These are phyloP conservation scores for Cygnus atratus DNA, from an alignment of 2,113 vertebrate species.

Conservation along the genomic window DNA sequence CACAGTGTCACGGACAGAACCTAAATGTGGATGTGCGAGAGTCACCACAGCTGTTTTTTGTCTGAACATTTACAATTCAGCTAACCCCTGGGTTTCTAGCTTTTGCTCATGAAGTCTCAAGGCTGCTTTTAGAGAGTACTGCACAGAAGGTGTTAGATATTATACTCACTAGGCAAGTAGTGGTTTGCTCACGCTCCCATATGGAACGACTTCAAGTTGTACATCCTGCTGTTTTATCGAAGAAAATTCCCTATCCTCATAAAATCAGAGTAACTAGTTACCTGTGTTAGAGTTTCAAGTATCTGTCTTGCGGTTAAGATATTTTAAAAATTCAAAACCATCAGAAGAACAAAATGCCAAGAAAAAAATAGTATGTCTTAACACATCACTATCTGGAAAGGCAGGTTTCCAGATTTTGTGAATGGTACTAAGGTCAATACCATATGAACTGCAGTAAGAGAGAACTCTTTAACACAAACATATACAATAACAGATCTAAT, in stretches of 20 bases:
- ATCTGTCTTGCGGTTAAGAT: background rate
- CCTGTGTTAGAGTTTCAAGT: background rate
- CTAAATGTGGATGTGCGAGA: background rate
- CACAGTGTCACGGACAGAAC: background rate
- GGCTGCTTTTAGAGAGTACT: accelerated
- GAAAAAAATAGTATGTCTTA: background rate
- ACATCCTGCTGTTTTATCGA: background rate
- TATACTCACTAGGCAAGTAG: background rate
- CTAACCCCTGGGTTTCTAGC: background rate
- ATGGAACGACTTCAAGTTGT: background rate
- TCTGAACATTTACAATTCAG: background rate
- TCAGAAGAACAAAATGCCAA: background rate
- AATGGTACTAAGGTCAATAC: background rate
- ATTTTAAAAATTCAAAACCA: background rate
- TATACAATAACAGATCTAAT: background rate
- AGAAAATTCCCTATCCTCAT: background rate
- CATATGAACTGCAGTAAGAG: background rate
- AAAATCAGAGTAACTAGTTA: background rate
- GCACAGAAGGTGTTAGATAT: background rate
- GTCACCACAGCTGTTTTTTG: background rate
- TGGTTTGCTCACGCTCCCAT: background rate
- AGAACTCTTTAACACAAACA: background rate
- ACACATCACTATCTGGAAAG: background rate
- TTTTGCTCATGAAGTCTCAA: background rate
- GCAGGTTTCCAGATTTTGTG: background rate